Base-by-base conservation (phyloP, 2,888 invertebrate genomes). In the Eremobia ochroleuca region DNA sequence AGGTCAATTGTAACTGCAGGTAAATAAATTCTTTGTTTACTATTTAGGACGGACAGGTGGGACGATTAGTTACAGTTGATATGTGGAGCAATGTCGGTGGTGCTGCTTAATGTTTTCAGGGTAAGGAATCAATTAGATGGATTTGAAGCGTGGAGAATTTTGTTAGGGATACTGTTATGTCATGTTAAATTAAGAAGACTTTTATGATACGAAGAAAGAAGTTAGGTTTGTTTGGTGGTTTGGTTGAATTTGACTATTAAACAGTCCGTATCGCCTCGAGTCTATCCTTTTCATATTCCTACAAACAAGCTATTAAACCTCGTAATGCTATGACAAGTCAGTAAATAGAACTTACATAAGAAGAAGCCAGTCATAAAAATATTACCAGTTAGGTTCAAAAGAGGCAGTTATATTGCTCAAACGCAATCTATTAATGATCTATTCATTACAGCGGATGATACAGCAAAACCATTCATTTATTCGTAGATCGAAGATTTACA, bases 61-160 rank as follows among this genome's bases (percentile, higher is more conserved):
- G 34, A 62, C 69, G 18, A 62, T 61, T 71, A n/a, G 78, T 65
- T 46, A 69, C 83, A 83, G 61, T 73, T 66, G n/a, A 72, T 46
- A 78, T 86, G 71, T 86, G 52, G 83, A 69, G 83, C 83, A 86
- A 84, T 84, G 86, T 82, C 86, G 67, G 15, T 61, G 18, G 37
- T 70, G 28, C 15, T 43, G 15, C 43, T 70, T 49, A 65, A 21
- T 40, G 55, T 67, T 77, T 81, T 76, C 37, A 77, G 70, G 70
- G 37, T 31, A 82, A 40, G 25, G n/a, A 46, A 49, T 59, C 34
- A 68, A 76, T 68, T 25, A 49, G 11, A 75, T 79, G 58, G 31
- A 80, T 73, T 73, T 59, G 28, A 65, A 49, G 13, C 25, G 9
- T 40, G 34, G 52, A 28, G 5, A 46, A 40, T 21, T 62, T 62